phyloP scores from a whole-genome alignment of 2,797 vertebrate genomes.

The Trichosurus vulpecula region DNA sequence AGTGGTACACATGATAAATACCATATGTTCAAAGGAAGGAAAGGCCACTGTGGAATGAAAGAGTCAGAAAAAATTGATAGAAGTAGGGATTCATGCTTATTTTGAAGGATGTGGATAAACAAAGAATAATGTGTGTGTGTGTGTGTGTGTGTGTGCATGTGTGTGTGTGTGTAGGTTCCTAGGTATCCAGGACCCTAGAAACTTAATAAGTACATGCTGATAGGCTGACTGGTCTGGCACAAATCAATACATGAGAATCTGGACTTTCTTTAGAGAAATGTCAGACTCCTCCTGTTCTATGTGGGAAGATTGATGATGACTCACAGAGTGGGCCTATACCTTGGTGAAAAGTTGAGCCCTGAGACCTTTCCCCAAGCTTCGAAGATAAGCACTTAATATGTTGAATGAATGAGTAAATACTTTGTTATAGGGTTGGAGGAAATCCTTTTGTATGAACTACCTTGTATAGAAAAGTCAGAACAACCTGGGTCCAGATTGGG shows the following conservation, averaged over 20 bases:
- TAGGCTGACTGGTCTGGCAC: background rate
- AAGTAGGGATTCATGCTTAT: too few species aligned
- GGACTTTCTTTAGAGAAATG: background rate
- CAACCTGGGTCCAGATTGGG: background rate
- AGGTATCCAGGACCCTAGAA: too few species aligned
- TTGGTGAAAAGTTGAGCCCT: background rate
- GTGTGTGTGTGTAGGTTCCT: too few species aligned
- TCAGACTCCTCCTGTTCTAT: background rate
- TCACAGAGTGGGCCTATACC: background rate
- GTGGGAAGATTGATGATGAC: background rate
- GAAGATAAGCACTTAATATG: background rate
- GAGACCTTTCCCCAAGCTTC: background rate
- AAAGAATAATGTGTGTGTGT: too few species aligned
- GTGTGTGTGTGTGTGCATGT: too few species aligned
- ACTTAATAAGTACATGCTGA: too few species aligned
- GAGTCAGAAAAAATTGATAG: too few species aligned
- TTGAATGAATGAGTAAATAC: background rate
- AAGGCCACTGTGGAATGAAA: too few species aligned
- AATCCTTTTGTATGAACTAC: background rate
- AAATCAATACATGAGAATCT: slow-evolving; percentile 3
- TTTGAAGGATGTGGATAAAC: too few species aligned
- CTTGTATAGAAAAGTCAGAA: background rate
- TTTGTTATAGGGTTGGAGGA: background rate
- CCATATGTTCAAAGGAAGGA: too few species aligned
- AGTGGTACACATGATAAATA: too few species aligned